Evolutionary conservation across 1,140 invertebrate genomes (phyloP), one percentile per base, ranked within the genome.

Genomic region (Papilio glaucus): DNA sequence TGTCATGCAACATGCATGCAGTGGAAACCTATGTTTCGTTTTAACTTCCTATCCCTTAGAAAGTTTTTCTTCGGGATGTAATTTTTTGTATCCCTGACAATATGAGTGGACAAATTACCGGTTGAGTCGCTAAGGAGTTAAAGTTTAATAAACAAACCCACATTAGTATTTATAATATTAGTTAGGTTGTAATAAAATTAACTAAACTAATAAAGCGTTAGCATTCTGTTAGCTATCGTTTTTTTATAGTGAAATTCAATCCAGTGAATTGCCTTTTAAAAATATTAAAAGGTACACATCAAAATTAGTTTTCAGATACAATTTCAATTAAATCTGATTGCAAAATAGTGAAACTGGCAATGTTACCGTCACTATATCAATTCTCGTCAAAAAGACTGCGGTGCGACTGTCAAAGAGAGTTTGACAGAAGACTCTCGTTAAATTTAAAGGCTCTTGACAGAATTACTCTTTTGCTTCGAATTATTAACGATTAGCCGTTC

Each of bases 381-480:
- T 49, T 49, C 42, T 45, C 42, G n/a, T 49, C 21, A 21, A 49
- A 49, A 49, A 3, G 4, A 18, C 45, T 49, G 18, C 18, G n/a
- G 45, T 49, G 18, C 18, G 18, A 49, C 8, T 21, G 45, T 21
- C 15, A 49, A 8, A 3, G 18, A 9, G 45, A 49, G 21, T 49
- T 9, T 49, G 45, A 49, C 18, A 49, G 45, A 49, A 49, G 45
- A 8, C 15, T 8, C 18, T 49, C 45, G 21, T 49, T 49, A 49
- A 49, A 21, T 49, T 49, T 49, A 49, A 49, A 21, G 18, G 21
- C 45, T 49, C 18, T 49, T 49, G 18, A 49, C 45, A 57, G 18
- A 57, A 57, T 57, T 57, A 24, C 21, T 24, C 24, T 45, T 57
- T 57, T 57, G 49, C 49, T 57, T 57, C 9, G 49, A 57, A 1